Conservation (phyloP, 2,888 invertebrate species). For the Halictus quadricinctus region DNA sequence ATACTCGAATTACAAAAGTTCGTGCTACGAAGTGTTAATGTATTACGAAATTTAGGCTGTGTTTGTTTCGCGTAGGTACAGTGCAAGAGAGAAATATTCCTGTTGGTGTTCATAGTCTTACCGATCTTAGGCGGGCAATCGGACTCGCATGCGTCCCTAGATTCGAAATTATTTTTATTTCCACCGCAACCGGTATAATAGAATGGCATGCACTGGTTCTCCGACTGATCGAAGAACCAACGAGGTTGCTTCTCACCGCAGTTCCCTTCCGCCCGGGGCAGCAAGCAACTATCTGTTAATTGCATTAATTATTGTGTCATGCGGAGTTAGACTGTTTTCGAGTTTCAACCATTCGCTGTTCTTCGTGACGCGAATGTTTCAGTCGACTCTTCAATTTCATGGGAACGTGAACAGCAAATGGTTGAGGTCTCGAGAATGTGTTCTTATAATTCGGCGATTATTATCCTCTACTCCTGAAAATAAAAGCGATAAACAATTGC, state of each 20-base stretch:
- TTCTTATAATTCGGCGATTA: not conserved
- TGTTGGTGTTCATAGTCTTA: slow-evolving; percentile 83
- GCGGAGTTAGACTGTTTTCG: slow-evolving; percentile 73
- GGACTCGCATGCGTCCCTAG: slow-evolving; percentile 88
- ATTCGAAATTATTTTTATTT: slow-evolving; percentile 93
- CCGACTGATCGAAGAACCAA: slow-evolving; percentile 93
- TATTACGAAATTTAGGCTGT: not conserved
- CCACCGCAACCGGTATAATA: slow-evolving; percentile 96
- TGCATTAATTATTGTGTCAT: slow-evolving; percentile 76
- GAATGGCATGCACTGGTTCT: slow-evolving; percentile 95
- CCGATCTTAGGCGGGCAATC: slow-evolving; percentile 91
- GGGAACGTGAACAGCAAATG: not conserved
- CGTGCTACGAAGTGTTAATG: slow-evolving; percentile 22
- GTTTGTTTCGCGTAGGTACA: not conserved
- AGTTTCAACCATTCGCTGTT: slow-evolving; percentile 12
- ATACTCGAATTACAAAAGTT: not conserved
- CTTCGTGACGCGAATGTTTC: not conserved
- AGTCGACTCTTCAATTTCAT: not conserved
- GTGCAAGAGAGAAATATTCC: not conserved
- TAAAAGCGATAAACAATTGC: slow-evolving; percentile 25
- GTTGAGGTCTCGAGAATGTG: not conserved
- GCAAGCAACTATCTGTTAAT: slow-evolving; percentile 89
- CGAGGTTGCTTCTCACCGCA: slow-evolving; percentile 90
- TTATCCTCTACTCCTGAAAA: slow-evolving; percentile 17
- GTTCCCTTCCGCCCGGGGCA: slow-evolving; percentile 89